phyloP scores from a whole-genome alignment of 2,797 vertebrate species.

The Phalloptychus januarius region DNA sequence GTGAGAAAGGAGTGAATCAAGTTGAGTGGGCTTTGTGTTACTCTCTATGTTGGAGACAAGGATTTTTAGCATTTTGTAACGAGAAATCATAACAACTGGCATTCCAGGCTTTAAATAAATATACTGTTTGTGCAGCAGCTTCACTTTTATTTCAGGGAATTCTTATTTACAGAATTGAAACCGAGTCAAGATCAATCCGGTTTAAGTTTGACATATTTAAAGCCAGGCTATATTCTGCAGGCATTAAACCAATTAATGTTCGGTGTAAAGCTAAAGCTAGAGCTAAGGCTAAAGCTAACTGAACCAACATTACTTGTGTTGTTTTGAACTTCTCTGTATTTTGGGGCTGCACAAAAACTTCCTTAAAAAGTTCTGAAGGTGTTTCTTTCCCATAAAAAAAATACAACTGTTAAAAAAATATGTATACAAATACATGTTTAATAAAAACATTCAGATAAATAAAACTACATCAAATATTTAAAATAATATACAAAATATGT shows the following conservation, averaged over 20 bases:
- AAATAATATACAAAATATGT: background rate
- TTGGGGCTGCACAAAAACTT: background rate
- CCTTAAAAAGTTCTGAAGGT: background rate
- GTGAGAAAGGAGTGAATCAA: background rate
- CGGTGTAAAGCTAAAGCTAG: background rate
- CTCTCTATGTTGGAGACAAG: background rate
- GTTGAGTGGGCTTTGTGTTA: background rate
- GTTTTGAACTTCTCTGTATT: background rate
- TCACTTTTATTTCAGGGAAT: background rate
- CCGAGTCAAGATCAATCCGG: background rate
- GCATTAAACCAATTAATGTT: background rate
- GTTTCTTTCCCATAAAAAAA: background rate
- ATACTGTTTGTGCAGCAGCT: too few relatives aligned
- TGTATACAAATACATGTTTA: background rate
- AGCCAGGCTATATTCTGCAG: background rate
- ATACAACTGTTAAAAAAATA: background rate
- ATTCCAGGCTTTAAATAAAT: background rate
- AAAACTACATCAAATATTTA: background rate
- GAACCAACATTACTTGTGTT: background rate
- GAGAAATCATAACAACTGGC: background rate
- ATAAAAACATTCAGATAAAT: background rate
- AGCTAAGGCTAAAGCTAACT: background rate
- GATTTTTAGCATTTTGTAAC: background rate
- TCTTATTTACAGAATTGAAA: background rate
- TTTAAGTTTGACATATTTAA: background rate